Evolutionary conservation across 2,888 invertebrate species (phyloP).

Genomic region (Celastrina argiolus): DNA sequence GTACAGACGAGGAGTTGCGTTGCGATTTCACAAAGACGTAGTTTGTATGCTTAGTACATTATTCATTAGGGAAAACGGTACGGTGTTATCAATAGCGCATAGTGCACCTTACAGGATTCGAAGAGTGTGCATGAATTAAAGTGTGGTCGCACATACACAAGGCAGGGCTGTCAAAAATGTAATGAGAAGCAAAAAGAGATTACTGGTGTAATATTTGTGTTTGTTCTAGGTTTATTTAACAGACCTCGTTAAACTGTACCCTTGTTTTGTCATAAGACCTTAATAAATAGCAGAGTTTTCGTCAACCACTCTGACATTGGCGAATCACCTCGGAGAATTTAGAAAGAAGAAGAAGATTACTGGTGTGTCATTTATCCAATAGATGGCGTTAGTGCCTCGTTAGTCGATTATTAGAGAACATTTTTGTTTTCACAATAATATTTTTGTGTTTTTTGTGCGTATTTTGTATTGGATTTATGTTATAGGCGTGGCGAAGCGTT

Average conservation of each 20-base stretch:
- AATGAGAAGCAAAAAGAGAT: not conserved
- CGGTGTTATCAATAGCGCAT: slow-evolving; percentile 29
- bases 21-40: not conserved
- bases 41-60: slow-evolving; percentile 33
- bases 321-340: too few relatives aligned
- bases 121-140: slow-evolving; percentile 53
- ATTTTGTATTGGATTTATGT: not conserved
- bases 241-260: too few relatives aligned
- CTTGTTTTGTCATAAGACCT: too few relatives aligned
- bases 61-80: slow-evolving; percentile 59
- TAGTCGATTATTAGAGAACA: not conserved
- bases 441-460: not conserved
- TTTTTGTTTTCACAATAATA: not conserved
- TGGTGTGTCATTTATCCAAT: not conserved
- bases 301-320: too few relatives aligned
- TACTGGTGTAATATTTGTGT: too few relatives aligned
- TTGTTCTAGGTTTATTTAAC: too few relatives aligned
- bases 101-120: slow-evolving; percentile 36
- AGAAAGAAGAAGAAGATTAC: too few relatives aligned
- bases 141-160: too few relatives aligned
- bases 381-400: not conserved
- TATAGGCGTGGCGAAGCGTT: not conserved
- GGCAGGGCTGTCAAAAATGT: slow-evolving; percentile 22
- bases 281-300: too few relatives aligned
- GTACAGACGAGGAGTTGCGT: not conserved